Evolutionary conservation across 2,797 vertebrate genomes (phyloP).

Genomic region (Argya squamiceps): DNA sequence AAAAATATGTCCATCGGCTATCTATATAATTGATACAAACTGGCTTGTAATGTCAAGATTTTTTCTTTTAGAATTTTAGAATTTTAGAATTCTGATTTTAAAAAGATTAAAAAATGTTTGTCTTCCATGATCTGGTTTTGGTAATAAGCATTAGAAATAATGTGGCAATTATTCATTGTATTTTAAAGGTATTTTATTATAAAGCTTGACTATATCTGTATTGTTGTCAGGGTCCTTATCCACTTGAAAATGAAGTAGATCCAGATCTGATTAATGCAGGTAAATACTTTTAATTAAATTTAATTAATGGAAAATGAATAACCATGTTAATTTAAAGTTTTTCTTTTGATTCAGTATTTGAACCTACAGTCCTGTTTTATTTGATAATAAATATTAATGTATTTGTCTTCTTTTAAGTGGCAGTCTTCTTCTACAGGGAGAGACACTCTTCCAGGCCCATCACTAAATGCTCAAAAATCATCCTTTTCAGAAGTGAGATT

Average conservation of each 20-base stretch:
- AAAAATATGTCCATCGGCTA: not conserved
- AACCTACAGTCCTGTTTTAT: not conserved
- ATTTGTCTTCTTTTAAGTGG: not conserved
- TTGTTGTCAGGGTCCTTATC: constrained; percentile 90
- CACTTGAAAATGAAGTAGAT: constrained; percentile 87
- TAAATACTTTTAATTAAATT: constrained; percentile 65
- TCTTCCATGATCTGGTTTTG: not conserved
- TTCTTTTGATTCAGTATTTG: not conserved
- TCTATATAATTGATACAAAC: not conserved
- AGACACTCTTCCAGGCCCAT: not conserved
- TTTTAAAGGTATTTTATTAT: not conserved
- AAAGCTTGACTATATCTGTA: not conserved
- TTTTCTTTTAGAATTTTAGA: too few species aligned
- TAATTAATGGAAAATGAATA: not conserved
- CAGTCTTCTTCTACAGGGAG: not conserved
- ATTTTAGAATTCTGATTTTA: not conserved
- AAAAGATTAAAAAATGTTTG: not conserved
- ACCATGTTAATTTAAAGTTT: not conserved
- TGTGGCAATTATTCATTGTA: not conserved
- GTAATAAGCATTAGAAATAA: not conserved
- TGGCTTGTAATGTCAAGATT: not conserved
- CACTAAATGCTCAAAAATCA: not conserved
- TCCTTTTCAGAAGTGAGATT: not conserved
- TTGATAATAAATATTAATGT: not conserved
- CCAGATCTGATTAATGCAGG: constrained; percentile 98